Evolutionary conservation across 2,888 invertebrate genomes (phyloP), one percentile per base, ranked within the genome.

Genomic region (Tenthredo scrophulariae): DNA sequence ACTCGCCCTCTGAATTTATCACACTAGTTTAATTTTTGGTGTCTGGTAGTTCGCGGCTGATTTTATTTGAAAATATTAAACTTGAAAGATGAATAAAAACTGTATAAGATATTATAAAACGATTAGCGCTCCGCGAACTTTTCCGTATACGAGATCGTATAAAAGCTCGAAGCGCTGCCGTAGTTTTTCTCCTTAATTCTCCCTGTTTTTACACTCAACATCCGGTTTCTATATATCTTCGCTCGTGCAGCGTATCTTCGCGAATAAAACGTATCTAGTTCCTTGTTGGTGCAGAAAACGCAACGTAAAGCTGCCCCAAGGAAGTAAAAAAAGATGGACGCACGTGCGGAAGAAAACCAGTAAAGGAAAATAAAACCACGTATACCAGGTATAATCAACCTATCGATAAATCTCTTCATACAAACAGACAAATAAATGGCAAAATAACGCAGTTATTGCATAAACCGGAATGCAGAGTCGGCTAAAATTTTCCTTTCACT

Each of bases 81-180:
- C 62, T 62, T 62, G 62, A 62, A 62, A 26, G 4, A 62, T 22
- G 62, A 62, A 74, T 74, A 74, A 74, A 74, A 74, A 74, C 40
- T 43, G 40, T 74, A 74, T 74, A 43, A 43, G 72, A 74, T 74
- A 74, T 74, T 74, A 74, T 74, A 74, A 74, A 74, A 74, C 72
- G 72, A 74, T 74, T 74, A 74, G 72, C 72, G 72, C 43, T 43
- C 13, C 18, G 40, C 18, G 9, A 74, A 74, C 22, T 74, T 74
- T 43, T n/a, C 72, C 9, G 72, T 74, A 43, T 22, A 74, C 40
- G 43, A 74, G 72, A 74, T 74, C 72, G 72, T 74, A 74, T 74
- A 74, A 74, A 74, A 74, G 72, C 18, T 46, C 13, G n/a, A 74
- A 67, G 5, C 72, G 22, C 40, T 18, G 43, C 43, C 43, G 72